Percentiles rank a stretch among this genome's conserved stretches.
Evolutionary conservation across 2,797 vertebrate species (phyloP).

Genomic region (Menidia menidia): DNA sequence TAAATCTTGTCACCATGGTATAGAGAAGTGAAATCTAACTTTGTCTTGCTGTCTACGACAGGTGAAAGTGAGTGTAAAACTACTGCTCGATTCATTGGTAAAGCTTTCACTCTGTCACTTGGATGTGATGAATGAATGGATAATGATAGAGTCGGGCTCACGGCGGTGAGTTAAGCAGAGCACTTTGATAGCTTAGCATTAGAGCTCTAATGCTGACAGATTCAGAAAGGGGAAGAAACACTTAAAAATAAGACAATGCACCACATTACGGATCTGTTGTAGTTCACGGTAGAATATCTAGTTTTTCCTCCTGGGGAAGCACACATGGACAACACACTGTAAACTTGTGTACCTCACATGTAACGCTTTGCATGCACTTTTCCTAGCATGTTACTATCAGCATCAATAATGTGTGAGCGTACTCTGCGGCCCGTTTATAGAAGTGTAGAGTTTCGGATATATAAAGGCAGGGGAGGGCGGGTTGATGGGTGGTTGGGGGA

Average conservation of each 20-base stretch:
- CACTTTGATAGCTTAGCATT: constrained; percentile 13
- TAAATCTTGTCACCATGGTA: constrained; percentile 15
- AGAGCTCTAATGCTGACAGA: constrained; percentile 28
- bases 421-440: constrained; percentile 45
- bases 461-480: constrained; percentile 55
- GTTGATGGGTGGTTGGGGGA: constrained; percentile 11
- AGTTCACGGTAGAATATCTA: constrained; percentile 48
- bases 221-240: constrained; percentile 34
- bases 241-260: constrained; percentile 31
- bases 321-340: constrained; percentile 44
- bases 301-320: constrained; percentile 51
- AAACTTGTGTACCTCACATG: constrained; percentile 52
- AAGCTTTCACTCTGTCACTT: constrained; percentile 9
- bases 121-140: constrained; percentile 45
- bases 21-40: constrained; percentile 35
- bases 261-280: constrained; percentile 22
- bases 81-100: constrained; percentile 36
- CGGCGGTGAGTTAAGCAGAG: constrained; percentile 45
- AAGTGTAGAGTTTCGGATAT: constrained; percentile 68
- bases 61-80: constrained; percentile 28
- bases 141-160: constrained; percentile 61
- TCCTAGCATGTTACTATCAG: constrained; percentile 8
- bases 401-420: constrained; percentile 28
- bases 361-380: constrained; percentile 57
- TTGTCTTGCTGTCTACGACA: constrained; percentile 28